Base-by-base conservation (phyloP, 2,113 vertebrate species). In the Gymnobelideus leadbeateri region DNA sequence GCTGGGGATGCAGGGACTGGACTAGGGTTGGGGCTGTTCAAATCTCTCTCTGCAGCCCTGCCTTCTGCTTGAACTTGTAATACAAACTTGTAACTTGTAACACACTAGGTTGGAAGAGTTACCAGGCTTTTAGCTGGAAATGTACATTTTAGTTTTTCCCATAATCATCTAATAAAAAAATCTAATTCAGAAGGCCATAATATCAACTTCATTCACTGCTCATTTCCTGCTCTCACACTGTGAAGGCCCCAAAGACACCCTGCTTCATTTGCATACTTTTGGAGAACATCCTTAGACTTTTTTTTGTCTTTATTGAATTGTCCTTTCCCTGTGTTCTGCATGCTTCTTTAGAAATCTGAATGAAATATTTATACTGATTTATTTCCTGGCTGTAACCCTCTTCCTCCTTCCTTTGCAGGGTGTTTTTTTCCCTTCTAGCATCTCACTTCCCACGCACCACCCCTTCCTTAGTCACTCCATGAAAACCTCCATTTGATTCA, bases 331-430 rank as follows among this genome's bases (percentile, higher is more conserved):
- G 51, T 94, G 54, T 96, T 96, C 94, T 53, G 4, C 12, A 46
- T n/a, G 54, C 91, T 97, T 24, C 94, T 96, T 98, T 31, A 5
- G 46, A 96, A 61, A 91, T 95, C 91, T 51, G 55, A 95, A 95
- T 95, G 91, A 97, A 98, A 96, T 93, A 94, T 96, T 97, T 96
- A 96, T 89, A 11, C 11, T 55, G 94, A 51, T 95, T 94, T 94
- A 94, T 96, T 97, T 98, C 95, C 55, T 94, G 21, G 1, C 93
- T 96, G 68, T 84, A 94, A 92, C 52, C 16, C 8, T 92, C 91
- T 95, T 96, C 31, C 95, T 97, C 89, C 91, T 96, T 91, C 55
- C 51, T 55, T 89, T 92, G 92, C 91, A 28, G 6, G 14, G 92
- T n/a, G 31, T 84, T 57, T 95, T 49, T 47, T 52, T 0, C 91